Conservation (phyloP, 2,113 vertebrate species). For the Tachysurus vachellii region DNA sequence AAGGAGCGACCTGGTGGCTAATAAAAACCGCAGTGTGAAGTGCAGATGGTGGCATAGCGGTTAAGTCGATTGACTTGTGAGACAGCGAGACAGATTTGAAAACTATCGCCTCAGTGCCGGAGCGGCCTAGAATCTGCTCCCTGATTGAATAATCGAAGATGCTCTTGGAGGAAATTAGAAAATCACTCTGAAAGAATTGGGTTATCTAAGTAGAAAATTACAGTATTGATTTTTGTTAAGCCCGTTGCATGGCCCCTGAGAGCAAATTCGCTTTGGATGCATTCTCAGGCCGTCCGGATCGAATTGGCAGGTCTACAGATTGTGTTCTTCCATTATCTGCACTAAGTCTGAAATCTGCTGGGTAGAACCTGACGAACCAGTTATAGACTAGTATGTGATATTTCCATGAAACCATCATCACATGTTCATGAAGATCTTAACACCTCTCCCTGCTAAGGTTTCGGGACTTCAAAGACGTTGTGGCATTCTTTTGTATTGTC, state of each 20-base stretch:
- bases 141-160: conserved; percentile 71
- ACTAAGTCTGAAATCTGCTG: conserved; percentile 3
- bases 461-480: conserved; percentile 62
- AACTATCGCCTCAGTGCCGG: conserved; percentile 56
- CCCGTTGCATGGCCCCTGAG: conserved; percentile 43
- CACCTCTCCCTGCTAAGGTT: conserved; percentile 53
- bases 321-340: background rate
- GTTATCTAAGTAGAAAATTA: conserved; percentile 75
- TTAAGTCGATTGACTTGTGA: conserved; percentile 46
- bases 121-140: conserved; percentile 45
- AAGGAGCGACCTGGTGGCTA: conserved; percentile 39
- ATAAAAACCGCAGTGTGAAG: conserved; percentile 32
- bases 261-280: conserved; percentile 62
- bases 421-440: conserved; percentile 47
- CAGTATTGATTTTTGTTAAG: conserved; percentile 76
- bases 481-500: conserved; percentile 61
- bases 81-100: conserved; percentile 60
- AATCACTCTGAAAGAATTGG: conserved; percentile 68
- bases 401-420: conserved; percentile 51
- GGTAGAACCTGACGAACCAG: conserved; percentile 15
- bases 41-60: conserved; percentile 44
- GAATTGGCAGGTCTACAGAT: conserved; percentile 25
- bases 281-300: conserved; percentile 49
- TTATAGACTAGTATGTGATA: conserved; percentile 3
- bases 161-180: conserved; percentile 70